Conservation (phyloP, 2,797 vertebrate species). For the Sebastes hubbsi region DNA sequence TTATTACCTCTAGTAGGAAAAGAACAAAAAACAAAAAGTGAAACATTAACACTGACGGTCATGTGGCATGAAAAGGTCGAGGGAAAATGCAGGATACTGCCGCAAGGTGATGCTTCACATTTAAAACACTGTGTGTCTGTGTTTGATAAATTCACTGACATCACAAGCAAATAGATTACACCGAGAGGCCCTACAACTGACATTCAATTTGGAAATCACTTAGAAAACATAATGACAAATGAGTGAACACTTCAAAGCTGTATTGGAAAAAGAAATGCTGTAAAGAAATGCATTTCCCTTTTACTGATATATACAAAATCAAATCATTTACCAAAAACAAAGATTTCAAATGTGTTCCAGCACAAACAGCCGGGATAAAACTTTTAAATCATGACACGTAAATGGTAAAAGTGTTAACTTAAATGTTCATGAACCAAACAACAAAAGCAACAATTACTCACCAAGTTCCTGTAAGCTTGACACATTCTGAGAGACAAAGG, state of each 20-base stretch:
- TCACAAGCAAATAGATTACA: background rate
- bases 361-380: background rate
- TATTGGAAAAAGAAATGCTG: too few species aligned
- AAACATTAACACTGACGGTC: background rate
- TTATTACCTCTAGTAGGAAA: background rate
- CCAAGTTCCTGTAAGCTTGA: slow-evolving; percentile 98
- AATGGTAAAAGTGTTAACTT: background rate
- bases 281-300: too few species aligned
- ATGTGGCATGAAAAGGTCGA: background rate
- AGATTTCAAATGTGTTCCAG: background rate
- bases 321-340: background rate
- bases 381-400: background rate
- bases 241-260: background rate
- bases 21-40: background rate
- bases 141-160: background rate
- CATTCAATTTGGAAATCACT: background rate
- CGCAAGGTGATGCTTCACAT: background rate
- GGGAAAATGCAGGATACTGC: background rate
- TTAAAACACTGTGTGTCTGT: background rate
- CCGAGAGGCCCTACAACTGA: background rate
- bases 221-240: background rate
- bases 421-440: background rate
- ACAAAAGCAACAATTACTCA: slow-evolving; percentile 69
- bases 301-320: background rate
- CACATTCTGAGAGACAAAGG: slow-evolving; percentile 98